Base-by-base conservation (phyloP, 2,888 invertebrate species). In the Drosophila emarginata region DNA sequence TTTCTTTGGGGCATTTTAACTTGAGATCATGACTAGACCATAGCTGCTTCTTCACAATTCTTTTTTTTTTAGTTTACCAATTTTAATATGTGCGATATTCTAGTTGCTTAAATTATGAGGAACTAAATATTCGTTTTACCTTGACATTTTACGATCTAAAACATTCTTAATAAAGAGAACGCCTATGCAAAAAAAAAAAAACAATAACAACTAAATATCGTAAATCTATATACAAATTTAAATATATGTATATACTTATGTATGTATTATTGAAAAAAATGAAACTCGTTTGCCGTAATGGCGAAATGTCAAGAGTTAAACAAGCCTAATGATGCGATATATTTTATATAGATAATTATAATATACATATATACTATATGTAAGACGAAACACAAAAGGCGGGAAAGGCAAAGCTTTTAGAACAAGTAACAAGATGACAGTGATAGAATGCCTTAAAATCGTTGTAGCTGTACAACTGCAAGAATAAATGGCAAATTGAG, bases 291-390 rank as follows among this genome's bases (percentile, higher is more conserved):
- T 70, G 53, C 63, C 36, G 58, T 62, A 67, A 66, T 65, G 61
- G 40, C 23, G 53, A 86, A 82, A 82, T 82, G 86, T 74, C 82
- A 82, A 69, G 39, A 74, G 83, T 86, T 75, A 72, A 78, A 64
- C 75, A 36, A 14, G 58, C 54, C 69, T 75, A 74, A 75, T 75
- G 62, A 66, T 74, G 80, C 80, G 73, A 72, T 70, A 76, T 67
- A 62, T 71, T 76, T 61, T 52, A 72, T 70, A 67, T 67, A 21
- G 45, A 45, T 45, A 45, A 21, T 11, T 45, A 45, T 45, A 11
- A 45, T 18, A 45, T 18, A 18, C 18, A 11, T 11, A 11, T 45
- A 15, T 18, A 45, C n/a, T 18, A 45, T 18, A 45, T 45, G 6
- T 18, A 45, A 18, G 11, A 18, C 18, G 18, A 4, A 45, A 45